A percentile compares a stretch with the other conserved stretches of the same genome.
Conservation (phyloP, 2,797 vertebrate genomes). For the Acrossocheilus wenchowensis region DNA sequence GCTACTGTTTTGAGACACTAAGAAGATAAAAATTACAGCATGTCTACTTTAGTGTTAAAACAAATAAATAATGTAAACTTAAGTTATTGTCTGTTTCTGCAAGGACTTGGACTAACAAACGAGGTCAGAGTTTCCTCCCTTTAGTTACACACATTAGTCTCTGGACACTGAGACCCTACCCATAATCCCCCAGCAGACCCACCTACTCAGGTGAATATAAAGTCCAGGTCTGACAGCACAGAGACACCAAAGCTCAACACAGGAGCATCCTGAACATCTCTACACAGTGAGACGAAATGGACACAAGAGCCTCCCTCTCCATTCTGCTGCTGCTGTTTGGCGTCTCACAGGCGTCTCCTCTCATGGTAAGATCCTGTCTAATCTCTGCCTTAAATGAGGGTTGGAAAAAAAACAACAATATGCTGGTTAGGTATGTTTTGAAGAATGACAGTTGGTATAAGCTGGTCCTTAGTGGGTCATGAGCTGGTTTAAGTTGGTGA, state of each 20-base stretch:
- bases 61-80: no score
- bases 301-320: conserved; percentile 43
- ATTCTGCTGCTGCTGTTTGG: conserved; percentile 52
- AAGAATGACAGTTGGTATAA: no score
- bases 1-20: no score
- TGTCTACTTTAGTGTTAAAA: no score
- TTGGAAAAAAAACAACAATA: no score
- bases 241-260: background rate
- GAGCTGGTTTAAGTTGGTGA: no score
- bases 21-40: no score
- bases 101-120: background rate
- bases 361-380: conserved; percentile 1
- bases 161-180: background rate
- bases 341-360: conserved; percentile 37
- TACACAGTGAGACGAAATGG: conserved; percentile 49
- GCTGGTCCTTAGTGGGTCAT: no score
- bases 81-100: no score
- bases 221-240: conserved; percentile 29
- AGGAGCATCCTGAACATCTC: conserved; percentile 34
- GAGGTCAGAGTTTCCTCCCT: conserved; percentile 13
- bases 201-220: conserved; percentile 46
- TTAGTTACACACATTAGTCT: conserved; percentile 23
- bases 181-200: background rate
- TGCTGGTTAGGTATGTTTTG: no score
- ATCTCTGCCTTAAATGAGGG: background rate